Evolutionary conservation across 2,888 invertebrate species (phyloP).

Genomic region (Trachelus iudaicus): DNA sequence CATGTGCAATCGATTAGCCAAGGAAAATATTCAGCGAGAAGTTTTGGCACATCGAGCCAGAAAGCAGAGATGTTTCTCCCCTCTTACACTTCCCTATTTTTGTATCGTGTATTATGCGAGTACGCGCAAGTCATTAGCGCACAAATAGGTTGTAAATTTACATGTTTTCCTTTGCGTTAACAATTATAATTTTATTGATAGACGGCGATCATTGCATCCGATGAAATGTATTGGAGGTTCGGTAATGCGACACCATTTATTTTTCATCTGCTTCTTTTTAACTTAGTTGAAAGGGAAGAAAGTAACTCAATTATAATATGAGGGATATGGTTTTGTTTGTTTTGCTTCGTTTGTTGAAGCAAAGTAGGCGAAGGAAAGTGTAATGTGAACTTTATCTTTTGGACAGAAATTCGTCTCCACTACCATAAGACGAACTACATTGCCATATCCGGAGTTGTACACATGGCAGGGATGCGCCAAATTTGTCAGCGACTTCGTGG

Average conservation of each 20-base stretch:
- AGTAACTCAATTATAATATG: neutral
- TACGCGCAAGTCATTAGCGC: neutral
- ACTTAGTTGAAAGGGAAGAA: neutral
- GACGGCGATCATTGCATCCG: neutral
- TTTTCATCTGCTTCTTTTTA: neutral
- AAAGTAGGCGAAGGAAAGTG: neutral
- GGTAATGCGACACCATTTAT: neutral
- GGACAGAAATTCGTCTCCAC: constrained; percentile 89
- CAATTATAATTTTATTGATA: neutral
- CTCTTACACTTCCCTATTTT: neutral
- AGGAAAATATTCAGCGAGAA: neutral
- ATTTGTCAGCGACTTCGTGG: constrained; percentile 83
- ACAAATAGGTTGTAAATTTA: neutral
- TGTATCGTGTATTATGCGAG: neutral
- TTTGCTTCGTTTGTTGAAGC: neutral
- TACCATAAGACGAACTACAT: constrained; percentile 81
- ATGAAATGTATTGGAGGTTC: neutral
- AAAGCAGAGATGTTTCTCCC: neutral
- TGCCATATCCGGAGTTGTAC: constrained; percentile 77
- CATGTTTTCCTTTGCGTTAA: neutral
- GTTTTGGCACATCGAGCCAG: neutral
- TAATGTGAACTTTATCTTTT: constrained; percentile 1
- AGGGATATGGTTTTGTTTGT: neutral
- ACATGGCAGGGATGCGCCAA: constrained; percentile 78
- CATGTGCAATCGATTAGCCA: neutral